Conservation (phyloP, 2,113 vertebrate species). For the Puntigrus tetrazona region DNA sequence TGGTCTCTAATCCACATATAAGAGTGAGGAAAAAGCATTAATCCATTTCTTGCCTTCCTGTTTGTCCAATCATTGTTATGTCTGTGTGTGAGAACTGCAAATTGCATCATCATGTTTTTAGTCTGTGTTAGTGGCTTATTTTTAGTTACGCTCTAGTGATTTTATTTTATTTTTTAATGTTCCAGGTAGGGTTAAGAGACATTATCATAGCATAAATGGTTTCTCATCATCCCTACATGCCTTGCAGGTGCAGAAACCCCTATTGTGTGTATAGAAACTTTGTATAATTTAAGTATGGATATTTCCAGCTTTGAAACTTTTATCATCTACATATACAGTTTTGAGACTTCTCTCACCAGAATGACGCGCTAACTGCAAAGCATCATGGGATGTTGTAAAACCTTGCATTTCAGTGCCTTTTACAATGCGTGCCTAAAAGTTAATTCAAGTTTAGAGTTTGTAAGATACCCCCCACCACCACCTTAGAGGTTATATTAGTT, state of each 20-base stretch:
- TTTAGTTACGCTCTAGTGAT: conserved; percentile 47
- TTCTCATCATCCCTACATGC: conserved; percentile 26
- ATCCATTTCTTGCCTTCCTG: conserved; percentile 31
- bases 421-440: conserved; percentile 18
- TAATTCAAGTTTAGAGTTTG: not conserved
- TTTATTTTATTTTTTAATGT: conserved; percentile 41
- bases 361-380: conserved; percentile 31
- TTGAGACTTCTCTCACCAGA: not conserved
- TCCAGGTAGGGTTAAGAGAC: conserved; percentile 40
- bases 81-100: conserved; percentile 61
- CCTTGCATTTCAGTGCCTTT: conserved; percentile 28
- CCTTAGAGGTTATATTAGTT: not conserved
- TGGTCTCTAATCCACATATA: conserved; percentile 24
- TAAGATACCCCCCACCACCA: not conserved
- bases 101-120: conserved; percentile 72
- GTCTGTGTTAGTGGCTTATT: conserved; percentile 55
- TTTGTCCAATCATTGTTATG: conserved; percentile 58
- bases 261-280: not conserved
- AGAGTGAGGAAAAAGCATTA: not conserved
- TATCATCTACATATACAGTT: not conserved
- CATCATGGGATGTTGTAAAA: conserved; percentile 27
- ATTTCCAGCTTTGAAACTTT: not conserved
- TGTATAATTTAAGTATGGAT: not conserved
- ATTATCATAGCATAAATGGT: conserved; percentile 19
- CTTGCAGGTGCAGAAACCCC: conserved; percentile 34